These are phyloP conservation scores for Drosophila nasuta DNA, from an alignment of 1,140 invertebrate species.

Conservation along the genomic window DNA sequence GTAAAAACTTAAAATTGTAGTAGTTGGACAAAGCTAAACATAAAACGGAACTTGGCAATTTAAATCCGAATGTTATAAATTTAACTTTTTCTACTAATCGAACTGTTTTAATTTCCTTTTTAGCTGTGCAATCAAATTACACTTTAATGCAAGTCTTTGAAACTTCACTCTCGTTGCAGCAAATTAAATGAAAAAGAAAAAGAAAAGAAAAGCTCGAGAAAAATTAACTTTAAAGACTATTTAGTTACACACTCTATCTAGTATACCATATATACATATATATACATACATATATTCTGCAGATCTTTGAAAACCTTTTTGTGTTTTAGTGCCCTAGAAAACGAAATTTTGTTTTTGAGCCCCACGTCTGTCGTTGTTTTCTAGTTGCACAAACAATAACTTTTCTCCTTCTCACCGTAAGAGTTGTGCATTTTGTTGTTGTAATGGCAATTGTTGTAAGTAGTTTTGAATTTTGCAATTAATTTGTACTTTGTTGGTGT, in stretches of 20 bases:
- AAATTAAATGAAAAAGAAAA: background rate
- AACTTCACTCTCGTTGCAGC: conserved; percentile 64
- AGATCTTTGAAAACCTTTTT: conserved; percentile 11
- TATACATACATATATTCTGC: background rate
- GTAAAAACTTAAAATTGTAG: conserved; percentile 44
- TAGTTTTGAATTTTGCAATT: conserved; percentile 61
- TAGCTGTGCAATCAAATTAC: conserved; percentile 54
- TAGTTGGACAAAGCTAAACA: conserved; percentile 35
- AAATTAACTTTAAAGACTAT: conserved; percentile 6
- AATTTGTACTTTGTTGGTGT: conserved; percentile 32
- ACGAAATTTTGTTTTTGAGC: conserved; percentile 26
- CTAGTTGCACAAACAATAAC: conserved; percentile 35
- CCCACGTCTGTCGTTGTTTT: conserved; percentile 24
- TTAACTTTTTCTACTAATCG: conserved; percentile 51
- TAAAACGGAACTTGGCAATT: conserved; percentile 30
- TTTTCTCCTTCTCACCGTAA: conserved; percentile 29
- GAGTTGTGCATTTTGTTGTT: conserved; percentile 44
- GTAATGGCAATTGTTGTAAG: conserved; percentile 51
- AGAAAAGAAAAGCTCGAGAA: conserved; percentile 30
- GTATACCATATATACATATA: background rate
- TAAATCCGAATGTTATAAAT: conserved; percentile 14
- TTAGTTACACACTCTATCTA: conserved; percentile 30
- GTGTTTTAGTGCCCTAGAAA: conserved; percentile 32
- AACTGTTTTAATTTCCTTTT: conserved; percentile 63
- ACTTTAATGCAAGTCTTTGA: conserved; percentile 46